These are phyloP conservation scores for Urocynchramus pylzowi DNA, from an alignment of 2,113 vertebrate genomes.

Conservation along the genomic window DNA sequence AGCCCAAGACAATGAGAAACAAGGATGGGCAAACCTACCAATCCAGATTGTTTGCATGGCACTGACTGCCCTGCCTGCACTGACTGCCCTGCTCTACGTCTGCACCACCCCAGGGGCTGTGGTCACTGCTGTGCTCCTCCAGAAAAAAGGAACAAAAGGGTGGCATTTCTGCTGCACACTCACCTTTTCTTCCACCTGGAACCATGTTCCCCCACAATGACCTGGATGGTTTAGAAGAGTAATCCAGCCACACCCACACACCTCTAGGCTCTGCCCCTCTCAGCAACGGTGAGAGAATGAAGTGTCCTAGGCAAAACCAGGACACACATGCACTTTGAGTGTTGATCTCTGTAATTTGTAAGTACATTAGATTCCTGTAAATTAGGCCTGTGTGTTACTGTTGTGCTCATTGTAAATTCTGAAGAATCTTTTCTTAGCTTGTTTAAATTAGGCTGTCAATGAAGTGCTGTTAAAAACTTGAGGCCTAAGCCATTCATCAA, in stretches of 20 bases:
- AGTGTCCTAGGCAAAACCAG: background rate
- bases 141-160: background rate
- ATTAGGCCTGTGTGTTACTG: background rate
- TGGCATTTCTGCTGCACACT: fast-evolving
- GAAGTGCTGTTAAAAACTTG: background rate
- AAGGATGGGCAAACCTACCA: background rate
- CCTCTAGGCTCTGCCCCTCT: background rate
- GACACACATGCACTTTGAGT: background rate
- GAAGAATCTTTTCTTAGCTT: background rate
- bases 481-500: background rate
- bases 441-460: background rate
- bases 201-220: fast-evolving
- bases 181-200: background rate
- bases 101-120: too few relatives aligned
- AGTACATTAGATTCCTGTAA: fast-evolving
- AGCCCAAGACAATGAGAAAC: background rate
- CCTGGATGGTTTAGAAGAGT: background rate
- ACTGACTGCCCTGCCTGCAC: background rate
- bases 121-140: background rate
- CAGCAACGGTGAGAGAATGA: background rate
- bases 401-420: background rate
- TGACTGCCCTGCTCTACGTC: fast-evolving
- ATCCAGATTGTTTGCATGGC: fast-evolving
- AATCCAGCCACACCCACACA: fast-evolving
- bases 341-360: background rate